Evolutionary conservation across 2,113 vertebrate genomes (phyloP).

Genomic region (Geococcyx californianus): DNA sequence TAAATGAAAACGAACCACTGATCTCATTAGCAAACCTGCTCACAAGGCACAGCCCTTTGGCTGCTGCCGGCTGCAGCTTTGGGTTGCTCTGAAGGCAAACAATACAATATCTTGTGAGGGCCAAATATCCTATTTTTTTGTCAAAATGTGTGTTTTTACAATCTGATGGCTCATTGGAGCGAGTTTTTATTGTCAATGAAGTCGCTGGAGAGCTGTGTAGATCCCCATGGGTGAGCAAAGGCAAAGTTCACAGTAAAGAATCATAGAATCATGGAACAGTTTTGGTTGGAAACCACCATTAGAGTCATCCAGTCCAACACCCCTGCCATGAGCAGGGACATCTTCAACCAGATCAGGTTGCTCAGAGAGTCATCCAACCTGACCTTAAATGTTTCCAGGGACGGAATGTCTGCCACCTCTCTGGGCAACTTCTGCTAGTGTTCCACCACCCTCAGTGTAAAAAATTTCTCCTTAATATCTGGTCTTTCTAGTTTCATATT

Average conservation of each 20-base stretch:
- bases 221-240: neutral
- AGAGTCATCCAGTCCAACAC: rapidly evolving
- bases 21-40: neutral
- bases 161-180: neutral
- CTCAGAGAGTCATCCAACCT: rapidly evolving
- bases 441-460: rapidly evolving
- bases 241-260: neutral
- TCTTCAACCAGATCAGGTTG: rapidly evolving
- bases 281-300: neutral
- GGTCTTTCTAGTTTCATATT: neutral
- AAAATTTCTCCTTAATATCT: neutral
- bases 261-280: neutral
- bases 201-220: neutral
- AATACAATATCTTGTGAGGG: rapidly evolving
- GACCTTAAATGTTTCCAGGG: neutral
- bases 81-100: neutral
- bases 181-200: neutral
- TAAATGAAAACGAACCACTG: neutral
- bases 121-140: neutral
- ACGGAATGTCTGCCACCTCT: neutral
- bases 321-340: neutral
- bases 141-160: neutral
- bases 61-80: neutral
- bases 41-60: neutral
- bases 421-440: neutral